Percentiles rank a stretch among this genome's conserved stretches.
phyloP scores from a whole-genome alignment of 2,797 vertebrate species.

The Galagoides demidoff region DNA sequence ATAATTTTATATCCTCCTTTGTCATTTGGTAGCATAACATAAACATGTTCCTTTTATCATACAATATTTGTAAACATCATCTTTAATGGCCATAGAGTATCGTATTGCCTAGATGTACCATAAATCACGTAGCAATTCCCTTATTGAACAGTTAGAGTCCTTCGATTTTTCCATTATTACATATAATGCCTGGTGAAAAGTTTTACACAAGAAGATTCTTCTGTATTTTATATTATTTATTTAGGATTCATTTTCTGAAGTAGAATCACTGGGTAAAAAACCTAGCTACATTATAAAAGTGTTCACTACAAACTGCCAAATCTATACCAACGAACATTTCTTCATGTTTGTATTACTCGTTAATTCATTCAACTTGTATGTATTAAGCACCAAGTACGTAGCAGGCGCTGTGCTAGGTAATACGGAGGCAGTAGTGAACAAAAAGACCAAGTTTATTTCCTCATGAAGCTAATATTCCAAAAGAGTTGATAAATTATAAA shows the following conservation, averaged over 20 bases:
- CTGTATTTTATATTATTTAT: constrained; percentile 29
- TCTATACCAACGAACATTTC: constrained; percentile 25
- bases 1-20: constrained; percentile 14
- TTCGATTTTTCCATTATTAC: constrained; percentile 48
- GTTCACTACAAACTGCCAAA: constrained; percentile 54
- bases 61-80: constrained; percentile 59
- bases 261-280: constrained; percentile 34
- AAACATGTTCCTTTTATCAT: background rate
- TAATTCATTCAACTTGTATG: constrained; percentile 29
- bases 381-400: constrained; percentile 7
- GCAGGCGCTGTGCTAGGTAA: background rate
- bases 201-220: constrained; percentile 44
- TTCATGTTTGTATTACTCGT: constrained; percentile 15
- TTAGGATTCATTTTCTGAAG: constrained; percentile 35
- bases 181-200: constrained; percentile 59
- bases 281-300: background rate
- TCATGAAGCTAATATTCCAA: background rate
- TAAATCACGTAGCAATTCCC: constrained; percentile 57
- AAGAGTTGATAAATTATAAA: constrained; percentile 37
- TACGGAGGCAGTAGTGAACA: background rate
- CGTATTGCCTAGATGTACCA: constrained; percentile 37
- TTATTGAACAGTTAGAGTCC: constrained; percentile 19
- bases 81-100: constrained; percentile 45
- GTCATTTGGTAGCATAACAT: constrained; percentile 8
- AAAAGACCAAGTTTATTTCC: background rate